Evolutionary conservation across 2,113 vertebrate genomes (phyloP).

Genomic region (Hymenochirus boettgeri): DNA sequence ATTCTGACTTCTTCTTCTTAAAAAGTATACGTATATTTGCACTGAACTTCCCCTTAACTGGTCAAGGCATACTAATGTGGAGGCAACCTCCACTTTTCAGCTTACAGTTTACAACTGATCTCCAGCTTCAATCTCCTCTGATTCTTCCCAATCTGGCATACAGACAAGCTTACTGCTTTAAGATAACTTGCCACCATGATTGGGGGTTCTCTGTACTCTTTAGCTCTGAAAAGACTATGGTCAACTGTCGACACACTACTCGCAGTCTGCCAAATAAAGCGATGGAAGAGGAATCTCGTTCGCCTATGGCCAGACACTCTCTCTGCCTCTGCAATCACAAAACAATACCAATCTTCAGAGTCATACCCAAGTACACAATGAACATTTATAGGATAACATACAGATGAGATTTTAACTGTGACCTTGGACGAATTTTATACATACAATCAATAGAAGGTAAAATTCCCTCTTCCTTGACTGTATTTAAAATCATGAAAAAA

Average conservation of each 20-base stretch:
- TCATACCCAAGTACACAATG: not conserved
- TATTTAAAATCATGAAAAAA: too few relatives aligned
- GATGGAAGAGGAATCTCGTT: slow-evolving; percentile 58
- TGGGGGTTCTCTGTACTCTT: slow-evolving; percentile 42
- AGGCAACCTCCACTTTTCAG: slow-evolving; percentile 56
- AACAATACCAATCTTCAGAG: not conserved
- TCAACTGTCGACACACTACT: slow-evolving; percentile 48
- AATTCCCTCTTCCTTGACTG: too few relatives aligned
- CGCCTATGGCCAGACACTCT: slow-evolving; percentile 35
- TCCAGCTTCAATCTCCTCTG: slow-evolving; percentile 51
- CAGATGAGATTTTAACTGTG: too few relatives aligned
- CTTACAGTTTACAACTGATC: slow-evolving; percentile 55
- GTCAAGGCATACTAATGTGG: too few relatives aligned
- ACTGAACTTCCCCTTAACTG: too few relatives aligned
- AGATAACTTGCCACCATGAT: slow-evolving; percentile 46
- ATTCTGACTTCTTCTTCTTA: too few relatives aligned
- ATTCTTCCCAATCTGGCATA: slow-evolving; percentile 53
- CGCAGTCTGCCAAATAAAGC: slow-evolving; percentile 65
- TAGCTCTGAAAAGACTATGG: slow-evolving; percentile 45
- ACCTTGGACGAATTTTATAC: too few relatives aligned
- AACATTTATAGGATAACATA: too few relatives aligned
- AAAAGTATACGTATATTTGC: too few relatives aligned
- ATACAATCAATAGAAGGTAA: too few relatives aligned
- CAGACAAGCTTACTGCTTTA: slow-evolving; percentile 58
- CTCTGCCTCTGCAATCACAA: slow-evolving; percentile 60